phyloP scores from a whole-genome alignment of 2,797 vertebrate genomes.

The Distichodus sexfasciatus region DNA sequence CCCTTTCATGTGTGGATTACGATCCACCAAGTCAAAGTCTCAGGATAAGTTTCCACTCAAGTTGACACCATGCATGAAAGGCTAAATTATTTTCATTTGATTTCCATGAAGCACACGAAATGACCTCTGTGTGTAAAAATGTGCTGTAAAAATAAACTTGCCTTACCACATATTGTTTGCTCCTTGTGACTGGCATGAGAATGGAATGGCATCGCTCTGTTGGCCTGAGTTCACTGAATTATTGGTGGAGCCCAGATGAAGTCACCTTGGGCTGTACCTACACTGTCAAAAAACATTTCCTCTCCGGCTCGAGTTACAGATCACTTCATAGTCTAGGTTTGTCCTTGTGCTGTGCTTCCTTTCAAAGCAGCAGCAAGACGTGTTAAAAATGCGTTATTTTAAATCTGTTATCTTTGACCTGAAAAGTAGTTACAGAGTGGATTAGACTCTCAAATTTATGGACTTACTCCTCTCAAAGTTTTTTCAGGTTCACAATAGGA shows the following conservation, averaged over 20 bases:
- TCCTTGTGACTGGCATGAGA: background rate
- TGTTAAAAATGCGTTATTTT: background rate
- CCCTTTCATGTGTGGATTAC: too few relatives aligned
- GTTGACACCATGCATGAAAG: too few relatives aligned
- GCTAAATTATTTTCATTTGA: too few relatives aligned
- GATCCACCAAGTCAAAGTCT: too few relatives aligned
- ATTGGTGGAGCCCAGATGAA: background rate
- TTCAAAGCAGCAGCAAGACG: background rate
- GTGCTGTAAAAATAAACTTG: too few relatives aligned
- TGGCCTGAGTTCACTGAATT: background rate
- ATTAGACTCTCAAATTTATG: background rate
- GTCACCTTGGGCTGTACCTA: background rate
- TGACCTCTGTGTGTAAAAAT: too few relatives aligned
- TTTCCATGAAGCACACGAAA: too few relatives aligned
- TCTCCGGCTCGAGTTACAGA: background rate
- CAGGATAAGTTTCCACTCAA: too few relatives aligned
- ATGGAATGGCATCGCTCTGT: too few relatives aligned
- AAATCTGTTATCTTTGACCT: background rate
- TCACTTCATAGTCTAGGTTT: background rate
- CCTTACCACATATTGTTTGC: background rate
- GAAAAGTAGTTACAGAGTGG: background rate
- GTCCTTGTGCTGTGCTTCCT: background rate
- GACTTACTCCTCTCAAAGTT: background rate
- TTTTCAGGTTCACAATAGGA: constrained; percentile 1
- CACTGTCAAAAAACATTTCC: background rate